Conservation (phyloP, 2,888 invertebrate species). For the Drosophila nr. perissopoda region DNA sequence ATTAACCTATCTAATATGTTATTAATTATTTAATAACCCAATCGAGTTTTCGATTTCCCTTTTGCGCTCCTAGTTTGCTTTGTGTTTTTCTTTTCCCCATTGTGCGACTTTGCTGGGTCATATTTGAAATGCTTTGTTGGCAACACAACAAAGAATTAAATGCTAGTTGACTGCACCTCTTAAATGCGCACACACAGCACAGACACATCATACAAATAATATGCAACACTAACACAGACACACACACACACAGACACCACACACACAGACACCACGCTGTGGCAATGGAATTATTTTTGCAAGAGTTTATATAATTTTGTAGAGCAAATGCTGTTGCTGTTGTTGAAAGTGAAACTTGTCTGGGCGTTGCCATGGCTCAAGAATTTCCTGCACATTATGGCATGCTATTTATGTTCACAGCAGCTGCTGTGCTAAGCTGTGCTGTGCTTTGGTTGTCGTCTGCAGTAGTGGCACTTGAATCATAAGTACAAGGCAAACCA, state of each 20-base stretch:
- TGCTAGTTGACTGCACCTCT: conserved; percentile 69
- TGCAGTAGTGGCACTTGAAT: conserved; percentile 13
- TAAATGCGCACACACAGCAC: conserved; percentile 46
- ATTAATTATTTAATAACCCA: neutral
- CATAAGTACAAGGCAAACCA: conserved; percentile 22
- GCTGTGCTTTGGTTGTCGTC: conserved; percentile 14
- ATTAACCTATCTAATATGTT: neutral
- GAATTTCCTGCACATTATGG: conserved; percentile 68
- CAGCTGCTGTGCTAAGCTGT: conserved; percentile 21
- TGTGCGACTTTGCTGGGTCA: conserved; percentile 50
- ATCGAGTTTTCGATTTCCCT: neutral
- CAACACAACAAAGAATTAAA: conserved; percentile 57
- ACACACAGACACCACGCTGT: conserved; percentile 4
- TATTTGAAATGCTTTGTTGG: conserved; percentile 53
- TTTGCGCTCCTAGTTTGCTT: neutral
- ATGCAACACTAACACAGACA: neutral
- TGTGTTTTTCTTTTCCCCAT: conserved; percentile 22
- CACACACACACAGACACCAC: conserved; percentile 9
- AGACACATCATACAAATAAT: conserved; percentile 15
- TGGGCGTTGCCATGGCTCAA: conserved; percentile 72
- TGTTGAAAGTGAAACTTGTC: conserved; percentile 68
- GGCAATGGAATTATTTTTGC: conserved; percentile 59
- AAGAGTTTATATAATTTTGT: conserved; percentile 71
- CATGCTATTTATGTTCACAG: conserved; percentile 24
- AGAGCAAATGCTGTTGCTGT: conserved; percentile 55